phyloP scores from a whole-genome alignment of 2,888 invertebrate genomes.

The Agrotis puta region DNA sequence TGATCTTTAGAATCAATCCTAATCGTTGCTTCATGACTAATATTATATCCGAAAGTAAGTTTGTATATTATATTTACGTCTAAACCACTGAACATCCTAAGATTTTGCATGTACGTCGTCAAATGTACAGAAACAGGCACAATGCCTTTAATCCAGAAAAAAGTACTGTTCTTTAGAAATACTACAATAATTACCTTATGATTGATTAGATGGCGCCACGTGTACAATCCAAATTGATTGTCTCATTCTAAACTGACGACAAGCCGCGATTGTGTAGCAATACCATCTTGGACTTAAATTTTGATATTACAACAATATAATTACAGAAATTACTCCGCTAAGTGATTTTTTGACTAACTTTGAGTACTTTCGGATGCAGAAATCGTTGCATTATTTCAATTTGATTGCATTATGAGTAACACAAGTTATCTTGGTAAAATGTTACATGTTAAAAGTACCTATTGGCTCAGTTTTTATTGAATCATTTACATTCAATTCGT shows the following conservation, averaged over 20 bases:
- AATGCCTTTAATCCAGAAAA: no score
- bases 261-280: neutral
- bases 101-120: no score
- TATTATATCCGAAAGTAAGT: no score
- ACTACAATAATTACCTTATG: no score
- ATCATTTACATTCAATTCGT: constrained; percentile 27
- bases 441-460: neutral
- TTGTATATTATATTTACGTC: no score
- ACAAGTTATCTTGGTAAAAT: neutral
- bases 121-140: no score
- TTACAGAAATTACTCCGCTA: constrained; percentile 15
- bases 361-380: constrained; percentile 17
- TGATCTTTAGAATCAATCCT: neutral
- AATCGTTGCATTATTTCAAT: constrained; percentile 15
- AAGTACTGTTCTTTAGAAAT: no score
- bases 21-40: no score
- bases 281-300: neutral
- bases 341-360: constrained; percentile 24
- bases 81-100: no score
- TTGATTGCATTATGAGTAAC: constrained; percentile 30
- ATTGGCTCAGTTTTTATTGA: constrained; percentile 27
- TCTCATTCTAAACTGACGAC: no score
- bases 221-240: no score
- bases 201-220: no score
- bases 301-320: neutral